These are phyloP conservation scores for Machimus atricapillus DNA, from an alignment of 2,888 invertebrate genomes.

Conservation along the genomic window DNA sequence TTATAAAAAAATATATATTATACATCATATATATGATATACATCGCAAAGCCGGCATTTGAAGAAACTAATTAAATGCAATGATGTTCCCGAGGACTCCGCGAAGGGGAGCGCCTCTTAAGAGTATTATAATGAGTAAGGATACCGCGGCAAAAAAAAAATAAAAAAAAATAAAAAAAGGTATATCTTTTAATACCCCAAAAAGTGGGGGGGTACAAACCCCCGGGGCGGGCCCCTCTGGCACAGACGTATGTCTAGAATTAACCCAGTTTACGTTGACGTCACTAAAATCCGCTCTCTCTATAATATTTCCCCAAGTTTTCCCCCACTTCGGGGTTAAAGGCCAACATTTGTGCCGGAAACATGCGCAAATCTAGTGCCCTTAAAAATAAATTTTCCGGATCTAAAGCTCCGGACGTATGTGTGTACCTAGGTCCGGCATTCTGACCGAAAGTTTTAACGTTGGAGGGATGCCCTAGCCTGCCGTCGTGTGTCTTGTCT, in stretches of 20 bases:
- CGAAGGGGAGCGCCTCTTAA: constrained; percentile 6
- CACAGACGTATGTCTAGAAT: constrained; percentile 21
- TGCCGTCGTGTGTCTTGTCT: constrained; percentile 3
- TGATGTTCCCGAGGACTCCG: constrained; percentile 14
- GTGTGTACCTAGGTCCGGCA: constrained; percentile 34
- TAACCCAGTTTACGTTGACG: constrained; percentile 33
- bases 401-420: constrained; percentile 27
- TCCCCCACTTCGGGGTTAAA: background rate
- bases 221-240: background rate
- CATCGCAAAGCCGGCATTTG: constrained; percentile 17
- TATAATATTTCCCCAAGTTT: background rate
- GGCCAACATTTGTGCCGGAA: constrained; percentile 21
- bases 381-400: constrained; percentile 33
- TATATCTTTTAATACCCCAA: background rate
- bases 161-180: background rate
- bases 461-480: constrained; percentile 1
- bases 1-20: background rate
- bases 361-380: constrained; percentile 30
- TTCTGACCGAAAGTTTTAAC: constrained; percentile 11
- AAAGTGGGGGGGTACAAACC: background rate
- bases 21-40: background rate
- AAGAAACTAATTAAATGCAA: constrained; percentile 31
- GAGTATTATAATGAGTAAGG: constrained; percentile 26
- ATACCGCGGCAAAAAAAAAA: constrained; percentile 7
- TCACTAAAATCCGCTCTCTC: background rate